Evolutionary conservation across 2,888 invertebrate species (phyloP).

Genomic region (Melolontha melolontha): DNA sequence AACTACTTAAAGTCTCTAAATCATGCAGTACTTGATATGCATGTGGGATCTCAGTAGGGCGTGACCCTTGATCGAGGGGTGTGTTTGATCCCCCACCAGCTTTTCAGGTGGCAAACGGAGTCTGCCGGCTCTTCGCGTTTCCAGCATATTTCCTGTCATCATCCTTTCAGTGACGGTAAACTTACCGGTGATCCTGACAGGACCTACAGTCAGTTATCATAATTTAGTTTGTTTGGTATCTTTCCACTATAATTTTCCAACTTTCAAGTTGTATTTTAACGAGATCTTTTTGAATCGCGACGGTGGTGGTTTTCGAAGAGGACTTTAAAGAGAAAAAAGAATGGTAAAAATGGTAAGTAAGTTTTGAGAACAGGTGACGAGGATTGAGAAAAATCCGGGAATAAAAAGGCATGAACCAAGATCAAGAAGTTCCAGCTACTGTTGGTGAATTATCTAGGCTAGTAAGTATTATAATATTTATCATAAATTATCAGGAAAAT

Average conservation of each 20-base stretch:
- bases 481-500: not conserved
- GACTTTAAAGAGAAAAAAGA: not conserved
- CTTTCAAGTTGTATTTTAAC: not conserved
- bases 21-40: constrained; percentile 49
- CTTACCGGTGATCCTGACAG: constrained; percentile 35
- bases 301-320: not conserved
- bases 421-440: constrained; percentile 63
- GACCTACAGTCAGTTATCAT: constrained; percentile 9
- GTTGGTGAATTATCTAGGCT: constrained; percentile 61
- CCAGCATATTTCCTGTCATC: constrained; percentile 58
- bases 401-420: constrained; percentile 61
- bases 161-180: constrained; percentile 45
- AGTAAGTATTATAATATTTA: constrained; percentile 57
- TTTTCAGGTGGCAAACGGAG: constrained; percentile 55
- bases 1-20: constrained; percentile 49
- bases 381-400: constrained; percentile 22
- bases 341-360: constrained; percentile 26
- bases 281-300: not conserved
- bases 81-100: constrained; percentile 56
- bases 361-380: not conserved
- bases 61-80: constrained; percentile 57
- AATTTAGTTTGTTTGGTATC: constrained; percentile 1
- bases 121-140: constrained; percentile 54
- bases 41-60: constrained; percentile 57
- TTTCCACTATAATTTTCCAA: not conserved